Evolutionary conservation across 2,797 vertebrate genomes (phyloP).

Genomic region (Geotria australis): DNA sequence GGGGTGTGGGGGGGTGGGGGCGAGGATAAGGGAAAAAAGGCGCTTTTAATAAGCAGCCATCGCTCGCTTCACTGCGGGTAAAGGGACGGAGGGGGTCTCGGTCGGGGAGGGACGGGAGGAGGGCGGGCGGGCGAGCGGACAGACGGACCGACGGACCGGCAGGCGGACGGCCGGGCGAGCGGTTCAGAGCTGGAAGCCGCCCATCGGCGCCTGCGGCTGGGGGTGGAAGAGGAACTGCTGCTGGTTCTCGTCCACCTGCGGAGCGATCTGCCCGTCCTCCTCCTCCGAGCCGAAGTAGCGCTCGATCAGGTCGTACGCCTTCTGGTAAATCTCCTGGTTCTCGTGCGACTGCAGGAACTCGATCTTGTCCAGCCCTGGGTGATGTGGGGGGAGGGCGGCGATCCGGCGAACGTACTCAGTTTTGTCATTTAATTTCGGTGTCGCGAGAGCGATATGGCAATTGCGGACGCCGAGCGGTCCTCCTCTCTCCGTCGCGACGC

Average conservation of each 20-base stretch:
- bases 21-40: too few species aligned
- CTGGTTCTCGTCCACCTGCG: slow-evolving; percentile 70
- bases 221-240: slow-evolving; percentile 96
- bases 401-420: too few species aligned
- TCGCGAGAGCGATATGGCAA: background rate
- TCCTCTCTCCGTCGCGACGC: background rate
- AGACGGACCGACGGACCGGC: too few species aligned
- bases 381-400: too few species aligned
- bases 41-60: too few species aligned
- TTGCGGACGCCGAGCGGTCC: background rate
- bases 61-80: too few species aligned
- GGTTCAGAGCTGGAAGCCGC: slow-evolving; percentile 86
- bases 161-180: too few species aligned
- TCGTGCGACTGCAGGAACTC: slow-evolving; percentile 94
- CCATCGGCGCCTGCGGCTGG: slow-evolving; percentile 81
- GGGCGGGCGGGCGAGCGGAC: too few species aligned
- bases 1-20: too few species aligned
- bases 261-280: slow-evolving; percentile 44
- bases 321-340: slow-evolving; percentile 98
- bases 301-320: slow-evolving; percentile 85
- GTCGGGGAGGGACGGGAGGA: too few species aligned
- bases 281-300: slow-evolving; percentile 91
- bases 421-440: too few species aligned
- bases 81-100: too few species aligned
- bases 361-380: slow-evolving; percentile 69